phyloP scores from a whole-genome alignment of 1,140 invertebrate genomes.

The Oncopeltus fasciatus region DNA sequence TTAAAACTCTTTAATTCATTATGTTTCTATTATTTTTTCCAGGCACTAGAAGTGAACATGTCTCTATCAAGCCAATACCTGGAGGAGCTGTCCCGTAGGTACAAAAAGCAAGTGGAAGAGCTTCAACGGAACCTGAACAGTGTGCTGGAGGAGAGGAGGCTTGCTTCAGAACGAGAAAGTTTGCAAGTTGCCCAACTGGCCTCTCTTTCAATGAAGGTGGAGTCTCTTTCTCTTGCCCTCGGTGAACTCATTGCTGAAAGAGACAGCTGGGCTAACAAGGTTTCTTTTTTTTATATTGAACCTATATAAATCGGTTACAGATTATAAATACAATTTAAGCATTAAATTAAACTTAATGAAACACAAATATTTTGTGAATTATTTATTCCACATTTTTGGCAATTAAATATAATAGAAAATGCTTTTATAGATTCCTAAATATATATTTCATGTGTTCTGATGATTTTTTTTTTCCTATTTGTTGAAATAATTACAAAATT shows the following conservation, averaged over 20 bases:
- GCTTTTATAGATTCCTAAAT: too few relatives aligned
- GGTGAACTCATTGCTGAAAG: slow-evolving; percentile 44
- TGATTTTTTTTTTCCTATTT: too few relatives aligned
- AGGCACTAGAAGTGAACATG: slow-evolving; percentile 88
- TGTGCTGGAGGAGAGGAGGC: slow-evolving; percentile 56
- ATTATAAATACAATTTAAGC: slow-evolving; percentile 21
- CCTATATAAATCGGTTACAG: slow-evolving; percentile 27
- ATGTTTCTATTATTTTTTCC: too few relatives aligned
- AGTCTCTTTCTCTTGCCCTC: slow-evolving; percentile 38
- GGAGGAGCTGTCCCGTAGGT: slow-evolving; percentile 82
- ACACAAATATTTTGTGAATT: not conserved
- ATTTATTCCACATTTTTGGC: not conserved
- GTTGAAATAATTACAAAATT: too few relatives aligned
- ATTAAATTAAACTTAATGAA: slow-evolving; percentile 9
- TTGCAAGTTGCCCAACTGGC: slow-evolving; percentile 43
- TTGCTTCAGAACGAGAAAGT: slow-evolving; percentile 49
- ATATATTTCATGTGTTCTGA: too few relatives aligned
- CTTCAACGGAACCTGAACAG: slow-evolving; percentile 62
- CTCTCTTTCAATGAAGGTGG: slow-evolving; percentile 37
- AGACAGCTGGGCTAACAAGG: slow-evolving; percentile 43
- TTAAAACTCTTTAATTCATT: too few relatives aligned
- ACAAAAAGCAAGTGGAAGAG: slow-evolving; percentile 92
- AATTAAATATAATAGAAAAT: too few relatives aligned
- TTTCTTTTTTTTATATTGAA: slow-evolving; percentile 25
- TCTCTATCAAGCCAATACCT: slow-evolving; percentile 88